Conservation (phyloP, 1,140 invertebrate species). For the Phymastichus coffea region DNA sequence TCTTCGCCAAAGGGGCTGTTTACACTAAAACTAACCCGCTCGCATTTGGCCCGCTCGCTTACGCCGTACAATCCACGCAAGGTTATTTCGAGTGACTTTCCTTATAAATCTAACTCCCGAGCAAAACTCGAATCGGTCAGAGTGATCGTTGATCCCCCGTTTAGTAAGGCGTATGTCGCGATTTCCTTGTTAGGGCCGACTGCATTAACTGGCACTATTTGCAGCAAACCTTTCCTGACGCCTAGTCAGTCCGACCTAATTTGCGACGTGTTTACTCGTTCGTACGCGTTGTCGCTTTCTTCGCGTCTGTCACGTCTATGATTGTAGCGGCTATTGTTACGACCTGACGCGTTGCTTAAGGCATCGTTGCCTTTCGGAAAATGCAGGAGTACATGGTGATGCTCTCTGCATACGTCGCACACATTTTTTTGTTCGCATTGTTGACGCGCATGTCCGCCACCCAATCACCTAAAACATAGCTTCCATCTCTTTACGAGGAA, state of each 20-base stretch:
- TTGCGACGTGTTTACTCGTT: background rate
- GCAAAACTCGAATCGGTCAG: constrained; percentile 23
- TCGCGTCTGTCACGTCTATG: background rate
- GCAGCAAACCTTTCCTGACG: constrained; percentile 5
- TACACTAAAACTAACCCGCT: no score
- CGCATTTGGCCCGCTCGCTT: no score
- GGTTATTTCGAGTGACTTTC: no score
- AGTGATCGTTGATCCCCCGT: constrained; percentile 32
- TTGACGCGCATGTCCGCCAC: background rate
- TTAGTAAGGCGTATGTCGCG: constrained; percentile 23
- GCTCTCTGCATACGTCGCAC: background rate
- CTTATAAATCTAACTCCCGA: constrained; percentile 10
- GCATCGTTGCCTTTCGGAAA: no score
- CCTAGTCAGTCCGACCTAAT: no score
- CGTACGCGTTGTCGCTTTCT: background rate
- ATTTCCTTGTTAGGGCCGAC: background rate
- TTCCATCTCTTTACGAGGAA: background rate
- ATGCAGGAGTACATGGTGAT: background rate
- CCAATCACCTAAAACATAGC: background rate
- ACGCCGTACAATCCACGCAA: no score
- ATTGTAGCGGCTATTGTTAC: background rate
- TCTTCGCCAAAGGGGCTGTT: no score
- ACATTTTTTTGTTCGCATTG: no score
- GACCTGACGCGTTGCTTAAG: background rate
- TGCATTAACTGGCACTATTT: constrained; percentile 23